phyloP scores from a whole-genome alignment of 1,140 invertebrate genomes.

The Mesaphorura yosii region DNA sequence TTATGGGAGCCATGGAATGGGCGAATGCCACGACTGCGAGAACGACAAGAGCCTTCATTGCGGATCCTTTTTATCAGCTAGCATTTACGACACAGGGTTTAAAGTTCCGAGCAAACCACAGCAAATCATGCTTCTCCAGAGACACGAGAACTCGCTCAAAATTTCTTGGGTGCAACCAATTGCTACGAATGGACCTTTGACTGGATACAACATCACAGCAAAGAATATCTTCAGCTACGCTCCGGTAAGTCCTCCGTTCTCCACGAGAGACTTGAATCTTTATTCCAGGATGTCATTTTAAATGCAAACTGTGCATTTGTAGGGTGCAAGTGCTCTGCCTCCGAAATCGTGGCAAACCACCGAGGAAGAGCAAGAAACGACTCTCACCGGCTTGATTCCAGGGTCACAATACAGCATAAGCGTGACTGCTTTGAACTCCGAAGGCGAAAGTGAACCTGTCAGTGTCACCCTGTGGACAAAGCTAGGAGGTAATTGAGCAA shows the following conservation, averaged over 20 bases:
- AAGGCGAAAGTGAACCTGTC: slow-evolving; percentile 46
- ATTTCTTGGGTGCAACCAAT: slow-evolving; percentile 47
- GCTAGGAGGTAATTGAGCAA: slow-evolving; percentile 40
- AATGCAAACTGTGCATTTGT: neutral
- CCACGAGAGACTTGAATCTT: neutral
- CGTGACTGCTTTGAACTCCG: slow-evolving; percentile 49
- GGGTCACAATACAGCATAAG: slow-evolving; percentile 59
- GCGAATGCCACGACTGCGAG: slow-evolving; percentile 37
- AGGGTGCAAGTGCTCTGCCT: slow-evolving; percentile 6
- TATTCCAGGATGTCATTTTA: neutral
- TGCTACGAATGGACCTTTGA: slow-evolving; percentile 48
- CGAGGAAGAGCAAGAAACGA: slow-evolving; percentile 36
- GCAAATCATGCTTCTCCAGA: slow-evolving; percentile 26
- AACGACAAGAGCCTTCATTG: slow-evolving; percentile 35
- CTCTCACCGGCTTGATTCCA: slow-evolving; percentile 51
- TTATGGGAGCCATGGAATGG: slow-evolving; percentile 35
- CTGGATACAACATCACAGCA: slow-evolving; percentile 44
- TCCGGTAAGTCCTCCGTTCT: slow-evolving; percentile 9
- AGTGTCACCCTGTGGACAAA: slow-evolving; percentile 49
- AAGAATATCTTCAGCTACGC: slow-evolving; percentile 23
- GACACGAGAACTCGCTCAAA: slow-evolving; percentile 35
- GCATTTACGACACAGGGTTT: slow-evolving; percentile 41
- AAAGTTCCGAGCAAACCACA: slow-evolving; percentile 33
- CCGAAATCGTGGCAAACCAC: slow-evolving; percentile 36
- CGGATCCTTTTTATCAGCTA: slow-evolving; percentile 38